A percentile compares a stretch with the other conserved stretches of the same genome.
Conservation (phyloP, 2,113 vertebrate species). For the Atractosteus spatula region DNA sequence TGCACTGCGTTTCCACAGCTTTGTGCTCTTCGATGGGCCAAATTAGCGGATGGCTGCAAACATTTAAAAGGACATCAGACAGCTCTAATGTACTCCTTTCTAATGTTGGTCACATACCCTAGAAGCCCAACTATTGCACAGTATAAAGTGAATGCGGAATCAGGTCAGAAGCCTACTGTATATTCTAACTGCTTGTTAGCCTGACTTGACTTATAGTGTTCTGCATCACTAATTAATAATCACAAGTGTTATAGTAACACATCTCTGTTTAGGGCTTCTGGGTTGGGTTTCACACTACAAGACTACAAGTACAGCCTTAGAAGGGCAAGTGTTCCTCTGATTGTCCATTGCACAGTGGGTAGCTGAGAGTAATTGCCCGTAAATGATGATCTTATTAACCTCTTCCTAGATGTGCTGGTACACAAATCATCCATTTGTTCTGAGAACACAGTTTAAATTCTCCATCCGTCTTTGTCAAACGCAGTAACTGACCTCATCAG, state of each 20-base stretch:
- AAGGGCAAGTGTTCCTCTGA: background rate
- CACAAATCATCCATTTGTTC: slow-evolving; percentile 47
- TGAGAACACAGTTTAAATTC: slow-evolving; percentile 41
- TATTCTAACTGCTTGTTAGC: no score
- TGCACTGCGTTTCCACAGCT: background rate
- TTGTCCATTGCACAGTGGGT: slow-evolving; percentile 24
- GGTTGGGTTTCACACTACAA: background rate
- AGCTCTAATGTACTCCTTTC: background rate
- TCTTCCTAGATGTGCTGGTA: slow-evolving; percentile 39
- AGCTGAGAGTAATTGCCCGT: slow-evolving; percentile 33
- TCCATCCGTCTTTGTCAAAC: slow-evolving; percentile 42
- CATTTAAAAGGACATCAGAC: background rate
- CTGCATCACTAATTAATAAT: no score
- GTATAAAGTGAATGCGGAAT: no score
- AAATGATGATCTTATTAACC: slow-evolving; percentile 45
- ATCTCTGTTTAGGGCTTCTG: background rate
- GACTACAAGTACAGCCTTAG: background rate
- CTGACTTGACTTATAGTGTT: no score
- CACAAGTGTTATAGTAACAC: background rate
- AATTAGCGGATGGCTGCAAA: background rate
- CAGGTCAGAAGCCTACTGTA: no score
- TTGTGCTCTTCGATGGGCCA: background rate
- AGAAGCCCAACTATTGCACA: no score
- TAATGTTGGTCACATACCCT: no score
- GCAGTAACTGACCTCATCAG: slow-evolving; percentile 41